Percentiles rank a stretch among this genome's conserved stretches.
These are phyloP conservation scores for Alviniconcha marisindica DNA, from an alignment of 1,140 invertebrate genomes.

Conservation along the genomic window DNA sequence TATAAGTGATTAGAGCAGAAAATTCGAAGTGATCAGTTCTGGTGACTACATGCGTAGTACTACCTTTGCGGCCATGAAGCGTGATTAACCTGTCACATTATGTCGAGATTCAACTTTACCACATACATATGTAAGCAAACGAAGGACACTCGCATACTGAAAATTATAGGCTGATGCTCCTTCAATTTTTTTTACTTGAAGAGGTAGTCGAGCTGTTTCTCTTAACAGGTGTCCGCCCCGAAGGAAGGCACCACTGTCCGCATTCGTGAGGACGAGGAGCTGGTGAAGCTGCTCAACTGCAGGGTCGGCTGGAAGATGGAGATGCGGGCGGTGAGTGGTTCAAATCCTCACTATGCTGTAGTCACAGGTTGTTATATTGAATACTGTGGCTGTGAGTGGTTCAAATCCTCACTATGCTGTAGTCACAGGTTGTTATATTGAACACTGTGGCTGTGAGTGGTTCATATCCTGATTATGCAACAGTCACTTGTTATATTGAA, in stretches of 20 bases:
- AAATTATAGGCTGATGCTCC: too few species aligned
- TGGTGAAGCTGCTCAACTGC: slow-evolving; percentile 86
- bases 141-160: background rate
- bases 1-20: too few species aligned
- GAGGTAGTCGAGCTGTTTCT: background rate
- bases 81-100: background rate
- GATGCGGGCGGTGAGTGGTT: slow-evolving; percentile 84
- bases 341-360: background rate
- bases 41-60: background rate
- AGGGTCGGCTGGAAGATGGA: slow-evolving; percentile 90
- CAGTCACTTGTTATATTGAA: background rate
- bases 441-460: background rate
- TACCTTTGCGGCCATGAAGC: background rate
- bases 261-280: slow-evolving; percentile 83
- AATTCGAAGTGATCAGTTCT: too few species aligned
- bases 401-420: background rate
- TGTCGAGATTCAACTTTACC: background rate
- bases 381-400: background rate
- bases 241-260: slow-evolving; percentile 82
- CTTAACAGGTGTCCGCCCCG: slow-evolving; percentile 3
- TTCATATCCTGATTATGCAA: background rate
- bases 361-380: too few species aligned
- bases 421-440: too few species aligned
- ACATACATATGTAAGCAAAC: background rate
- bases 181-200: background rate